Base-by-base conservation (phyloP, 2,113 vertebrate genomes). In the Ophiodon elongatus region DNA sequence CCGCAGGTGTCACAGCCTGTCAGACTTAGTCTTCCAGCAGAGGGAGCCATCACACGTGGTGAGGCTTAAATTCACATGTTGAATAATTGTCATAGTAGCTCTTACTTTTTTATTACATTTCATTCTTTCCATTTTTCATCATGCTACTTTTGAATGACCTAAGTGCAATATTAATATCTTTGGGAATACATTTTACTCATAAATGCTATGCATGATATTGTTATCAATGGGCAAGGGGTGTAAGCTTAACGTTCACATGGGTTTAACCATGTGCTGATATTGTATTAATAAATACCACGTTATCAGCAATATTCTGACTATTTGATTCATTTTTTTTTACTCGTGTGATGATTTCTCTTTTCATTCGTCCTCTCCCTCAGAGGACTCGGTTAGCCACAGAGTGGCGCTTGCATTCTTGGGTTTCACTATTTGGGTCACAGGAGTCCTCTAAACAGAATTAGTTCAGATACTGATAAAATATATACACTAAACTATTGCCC, bases 1-100 rank as follows among this genome's bases (percentile, higher is more conserved):
- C 50, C 8, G 2, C 21, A 13, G 10, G 54, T 13, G 27, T 57
- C 54, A 25, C n/a, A 25, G n/a, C n/a, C 19, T 72, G 35, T 63
- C 33, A 39, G 21, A 35, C 14, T 60, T 13, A 68, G 4, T 80
- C 39, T 33, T 43, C 29, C 85, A 85, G 79, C 84, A 88, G 86
- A 80, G 80, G 86, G 84, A 68, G 84, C 71, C 43, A 39, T 39
- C 14, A 62, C 54, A 81, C 45, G 11, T 37, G 27, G 57, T 3
- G n/a, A 67, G 14, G 27, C 23, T 76, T 56, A 8, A 29, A 6
- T 37, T 14, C 3, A 66, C 7, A 1, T 27, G 43, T 3, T 41
- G n/a, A 21, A 14, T 14, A 6, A 41, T 14, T 21, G 10, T 71
- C 13, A 29, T 4, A 2, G 17, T 19, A 64, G 10, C 35, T 56